A percentile compares a stretch with the other conserved stretches of the same genome.
phyloP scores from a whole-genome alignment of 2,888 invertebrate species.

The Trichogramma evanescens region DNA sequence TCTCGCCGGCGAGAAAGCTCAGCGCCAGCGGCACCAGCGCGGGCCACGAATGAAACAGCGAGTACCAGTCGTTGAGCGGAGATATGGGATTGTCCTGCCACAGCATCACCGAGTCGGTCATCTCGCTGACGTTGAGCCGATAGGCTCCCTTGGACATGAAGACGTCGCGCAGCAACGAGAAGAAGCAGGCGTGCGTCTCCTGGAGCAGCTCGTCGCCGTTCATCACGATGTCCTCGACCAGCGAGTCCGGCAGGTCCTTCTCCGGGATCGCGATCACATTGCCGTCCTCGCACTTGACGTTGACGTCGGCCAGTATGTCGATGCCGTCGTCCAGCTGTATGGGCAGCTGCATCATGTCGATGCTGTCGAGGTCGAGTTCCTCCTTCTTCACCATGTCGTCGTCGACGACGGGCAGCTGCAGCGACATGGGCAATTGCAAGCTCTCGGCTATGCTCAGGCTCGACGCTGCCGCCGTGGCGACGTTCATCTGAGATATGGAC shows the following conservation, averaged over 20 bases:
- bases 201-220: slow-evolving; percentile 55
- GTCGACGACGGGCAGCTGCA: slow-evolving; percentile 24
- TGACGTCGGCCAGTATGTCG: slow-evolving; percentile 52
- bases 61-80: slow-evolving; percentile 76
- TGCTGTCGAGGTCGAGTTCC: slow-evolving; percentile 53
- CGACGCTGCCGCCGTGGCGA: not conserved
- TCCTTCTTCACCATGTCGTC: slow-evolving; percentile 41
- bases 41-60: slow-evolving; percentile 41
- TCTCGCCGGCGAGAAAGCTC: slow-evolving; percentile 43
- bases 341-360: slow-evolving; percentile 72
- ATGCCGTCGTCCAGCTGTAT: slow-evolving; percentile 64
- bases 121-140: slow-evolving; percentile 68
- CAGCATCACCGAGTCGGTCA: slow-evolving; percentile 65
- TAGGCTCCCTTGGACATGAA: slow-evolving; percentile 81
- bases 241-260: slow-evolving; percentile 32
- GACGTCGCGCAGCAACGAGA: slow-evolving; percentile 80
- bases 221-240: slow-evolving; percentile 34
- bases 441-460: not conserved
- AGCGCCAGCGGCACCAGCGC: slow-evolving; percentile 40
- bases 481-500: too few species aligned
- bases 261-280: slow-evolving; percentile 38
- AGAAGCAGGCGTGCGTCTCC: slow-evolving; percentile 77
- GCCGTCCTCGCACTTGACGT: slow-evolving; percentile 40
- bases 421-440: slow-evolving; percentile 6
- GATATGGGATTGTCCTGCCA: slow-evolving; percentile 78